These are phyloP conservation scores for Polyommatus iphigenia DNA, from an alignment of 2,888 invertebrate genomes.

Conservation along the genomic window DNA sequence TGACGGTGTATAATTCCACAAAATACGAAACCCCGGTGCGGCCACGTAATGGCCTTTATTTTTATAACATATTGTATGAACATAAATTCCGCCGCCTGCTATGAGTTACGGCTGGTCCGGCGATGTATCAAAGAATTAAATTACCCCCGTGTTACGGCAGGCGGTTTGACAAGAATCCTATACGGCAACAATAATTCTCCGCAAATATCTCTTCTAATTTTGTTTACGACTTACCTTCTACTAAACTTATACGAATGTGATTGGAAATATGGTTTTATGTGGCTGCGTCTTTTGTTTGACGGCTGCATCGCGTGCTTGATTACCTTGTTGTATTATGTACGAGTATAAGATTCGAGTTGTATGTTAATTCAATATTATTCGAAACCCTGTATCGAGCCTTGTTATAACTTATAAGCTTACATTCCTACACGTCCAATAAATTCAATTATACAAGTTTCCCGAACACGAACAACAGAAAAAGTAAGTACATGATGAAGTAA, in stretches of 20 bases:
- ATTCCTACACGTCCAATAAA: not conserved
- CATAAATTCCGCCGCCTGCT: slow-evolving; percentile 63
- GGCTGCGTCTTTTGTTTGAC: not conserved
- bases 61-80: slow-evolving; percentile 64
- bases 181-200: slow-evolving; percentile 2
- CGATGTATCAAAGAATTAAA: slow-evolving; percentile 56
- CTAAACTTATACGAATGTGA: not conserved
- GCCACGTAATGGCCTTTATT: slow-evolving; percentile 56
- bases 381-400: not conserved
- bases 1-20: slow-evolving; percentile 31
- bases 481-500: not conserved
- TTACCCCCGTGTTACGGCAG: slow-evolving; percentile 42
- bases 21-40: slow-evolving; percentile 20
- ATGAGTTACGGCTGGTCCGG: slow-evolving; percentile 55
- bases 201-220: slow-evolving; percentile 16
- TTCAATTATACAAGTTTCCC: not conserved
- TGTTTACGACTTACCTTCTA: not conserved
- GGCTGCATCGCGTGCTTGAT: not conserved
- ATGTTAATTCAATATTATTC: too few species aligned
- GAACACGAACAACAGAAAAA: not conserved
- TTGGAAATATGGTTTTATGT: not conserved
- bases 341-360: not conserved
- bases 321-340: not conserved
- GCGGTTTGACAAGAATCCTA: slow-evolving; percentile 25
- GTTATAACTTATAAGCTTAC: not conserved